Percentiles rank a stretch among this genome's conserved stretches.
These are phyloP conservation scores for Neostethus bicornis DNA, from an alignment of 2,797 vertebrate genomes.

Conservation along the genomic window DNA sequence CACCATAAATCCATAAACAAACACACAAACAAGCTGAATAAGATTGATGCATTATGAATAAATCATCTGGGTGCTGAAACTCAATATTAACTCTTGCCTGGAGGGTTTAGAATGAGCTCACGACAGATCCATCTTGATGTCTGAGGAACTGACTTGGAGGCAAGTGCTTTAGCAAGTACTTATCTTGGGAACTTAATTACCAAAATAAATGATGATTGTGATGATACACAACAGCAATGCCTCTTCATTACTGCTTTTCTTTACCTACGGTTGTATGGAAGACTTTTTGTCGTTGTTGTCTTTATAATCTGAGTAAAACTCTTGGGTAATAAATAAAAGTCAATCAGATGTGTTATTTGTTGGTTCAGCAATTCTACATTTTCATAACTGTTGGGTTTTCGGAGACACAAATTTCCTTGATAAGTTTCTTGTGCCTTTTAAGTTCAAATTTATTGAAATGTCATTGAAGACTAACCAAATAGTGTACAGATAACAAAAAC, in stretches of 20 bases:
- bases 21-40: conserved; percentile 68
- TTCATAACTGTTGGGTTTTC: not conserved
- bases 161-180: conserved; percentile 57
- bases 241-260: conserved; percentile 66
- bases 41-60: conserved; percentile 76
- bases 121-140: conserved; percentile 66
- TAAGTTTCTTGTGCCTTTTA: no score
- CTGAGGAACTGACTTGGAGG: conserved; percentile 59
- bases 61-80: conserved; percentile 66
- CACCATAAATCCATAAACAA: conserved; percentile 76
- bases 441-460: not conserved
- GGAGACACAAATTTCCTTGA: not conserved
- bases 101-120: conserved; percentile 58
- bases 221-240: conserved; percentile 55
- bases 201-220: conserved; percentile 71
- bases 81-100: conserved; percentile 73
- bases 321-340: conserved; percentile 30
- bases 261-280: conserved; percentile 51
- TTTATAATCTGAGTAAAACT: conserved; percentile 20
- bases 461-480: not conserved
- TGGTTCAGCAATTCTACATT: conserved; percentile 11
- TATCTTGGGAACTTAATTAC: conserved; percentile 74
- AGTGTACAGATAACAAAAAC: not conserved
- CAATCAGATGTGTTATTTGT: conserved; percentile 18
- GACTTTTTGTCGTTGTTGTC: conserved; percentile 25